These are phyloP conservation scores for Heliconius nattereri DNA, from an alignment of 1,140 invertebrate genomes.

Conservation along the genomic window DNA sequence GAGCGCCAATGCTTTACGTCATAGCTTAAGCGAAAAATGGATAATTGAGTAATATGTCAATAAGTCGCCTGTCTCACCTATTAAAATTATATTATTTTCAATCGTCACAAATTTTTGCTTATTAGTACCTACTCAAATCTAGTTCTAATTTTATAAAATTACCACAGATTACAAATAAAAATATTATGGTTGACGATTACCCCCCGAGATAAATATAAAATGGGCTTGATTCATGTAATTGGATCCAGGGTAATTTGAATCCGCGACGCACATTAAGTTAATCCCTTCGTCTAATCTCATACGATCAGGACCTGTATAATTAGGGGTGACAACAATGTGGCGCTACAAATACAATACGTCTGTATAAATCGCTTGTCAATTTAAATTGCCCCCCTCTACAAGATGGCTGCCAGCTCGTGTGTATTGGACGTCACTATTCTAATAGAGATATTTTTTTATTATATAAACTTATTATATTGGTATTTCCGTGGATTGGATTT, in stretches of 20 bases:
- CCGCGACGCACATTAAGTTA: slow-evolving; percentile 54
- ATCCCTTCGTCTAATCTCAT: slow-evolving; percentile 64
- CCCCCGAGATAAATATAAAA: slow-evolving; percentile 29
- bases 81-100: no score
- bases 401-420: slow-evolving; percentile 57
- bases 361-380: slow-evolving; percentile 75
- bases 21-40: no score
- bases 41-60: no score
- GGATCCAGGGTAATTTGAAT: slow-evolving; percentile 44
- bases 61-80: no score
- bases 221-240: slow-evolving; percentile 41
- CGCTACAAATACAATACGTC: slow-evolving; percentile 67
- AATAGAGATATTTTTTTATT: neutral
- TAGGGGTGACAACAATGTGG: slow-evolving; percentile 74
- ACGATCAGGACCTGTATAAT: slow-evolving; percentile 73
- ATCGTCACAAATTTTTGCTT: no score
- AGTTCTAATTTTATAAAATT: neutral
- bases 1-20: neutral
- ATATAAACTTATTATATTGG: no score
- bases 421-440: neutral
- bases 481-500: no score
- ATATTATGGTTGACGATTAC: slow-evolving; percentile 3
- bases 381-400: slow-evolving; percentile 74
- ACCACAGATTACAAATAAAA: neutral
- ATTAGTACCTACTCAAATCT: no score